Percentiles rank a stretch among this genome's conserved stretches.
Conservation (phyloP, 2,888 invertebrate genomes). For the Sabatieria punctata region DNA sequence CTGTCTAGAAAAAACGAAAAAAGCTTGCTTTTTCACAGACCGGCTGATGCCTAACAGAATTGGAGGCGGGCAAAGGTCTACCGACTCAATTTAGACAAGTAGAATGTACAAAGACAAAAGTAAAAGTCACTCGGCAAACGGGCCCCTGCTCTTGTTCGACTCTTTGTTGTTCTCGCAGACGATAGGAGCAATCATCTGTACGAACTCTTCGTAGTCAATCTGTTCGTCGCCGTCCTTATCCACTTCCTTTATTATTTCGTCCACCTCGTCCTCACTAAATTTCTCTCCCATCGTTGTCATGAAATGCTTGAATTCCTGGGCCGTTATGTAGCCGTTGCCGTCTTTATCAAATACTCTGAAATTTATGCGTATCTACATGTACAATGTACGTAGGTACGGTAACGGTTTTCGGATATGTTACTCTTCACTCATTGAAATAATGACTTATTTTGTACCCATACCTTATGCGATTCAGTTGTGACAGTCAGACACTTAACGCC, state of each 20-base stretch:
- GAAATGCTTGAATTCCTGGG: constrained; percentile 30
- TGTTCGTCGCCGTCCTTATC: constrained; percentile 13
- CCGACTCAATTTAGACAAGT: no score
- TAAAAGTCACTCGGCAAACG: constrained; percentile 1
- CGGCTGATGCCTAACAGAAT: no score
- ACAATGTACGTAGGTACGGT: not conserved
- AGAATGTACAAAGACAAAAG: not conserved
- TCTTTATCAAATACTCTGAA: constrained; percentile 29
- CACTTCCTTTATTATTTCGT: constrained; percentile 28
- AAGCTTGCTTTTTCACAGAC: no score
- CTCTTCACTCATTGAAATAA: not conserved
- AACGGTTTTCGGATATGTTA: not conserved
- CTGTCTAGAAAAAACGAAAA: no score
- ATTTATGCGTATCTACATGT: not conserved
- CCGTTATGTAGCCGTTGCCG: constrained; percentile 31
- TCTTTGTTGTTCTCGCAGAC: constrained; percentile 19
- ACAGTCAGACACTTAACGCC: no score
- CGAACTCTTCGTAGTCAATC: constrained; percentile 31
- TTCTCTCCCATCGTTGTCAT: constrained; percentile 27
- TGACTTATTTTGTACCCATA: no score
- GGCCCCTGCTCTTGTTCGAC: constrained; percentile 5
- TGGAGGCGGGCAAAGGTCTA: no score
- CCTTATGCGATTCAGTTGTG: not conserved
- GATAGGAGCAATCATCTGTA: constrained; percentile 29
- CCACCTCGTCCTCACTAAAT: constrained; percentile 27